A percentile compares a stretch with the other conserved stretches of the same genome.
These are phyloP conservation scores for Setophaga coronata DNA, from an alignment of 2,113 vertebrate species.

Conservation along the genomic window DNA sequence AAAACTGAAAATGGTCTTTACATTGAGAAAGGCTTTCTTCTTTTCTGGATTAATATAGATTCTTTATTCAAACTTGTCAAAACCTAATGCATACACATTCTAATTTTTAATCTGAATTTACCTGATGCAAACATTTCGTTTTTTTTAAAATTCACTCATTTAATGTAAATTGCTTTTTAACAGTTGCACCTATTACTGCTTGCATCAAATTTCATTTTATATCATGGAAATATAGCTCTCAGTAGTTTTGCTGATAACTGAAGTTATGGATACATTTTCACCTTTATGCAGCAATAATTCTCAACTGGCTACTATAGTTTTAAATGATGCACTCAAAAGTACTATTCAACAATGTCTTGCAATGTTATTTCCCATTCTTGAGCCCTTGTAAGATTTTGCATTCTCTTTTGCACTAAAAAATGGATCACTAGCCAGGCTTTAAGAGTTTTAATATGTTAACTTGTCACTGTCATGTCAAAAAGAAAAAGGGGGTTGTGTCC, in stretches of 20 bases:
- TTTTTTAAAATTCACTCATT: neutral
- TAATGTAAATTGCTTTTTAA: neutral
- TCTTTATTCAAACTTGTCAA: neutral
- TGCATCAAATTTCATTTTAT: neutral
- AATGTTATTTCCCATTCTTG: neutral
- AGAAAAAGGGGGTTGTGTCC: neutral
- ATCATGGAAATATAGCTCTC: neutral
- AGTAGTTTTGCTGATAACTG: neutral
- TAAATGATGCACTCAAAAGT: neutral
- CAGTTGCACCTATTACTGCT: neutral
- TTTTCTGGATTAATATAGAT: neutral
- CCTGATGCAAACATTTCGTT: neutral
- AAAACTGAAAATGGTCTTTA: constrained; percentile 10
- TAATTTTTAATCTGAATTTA: neutral
- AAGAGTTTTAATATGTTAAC: neutral
- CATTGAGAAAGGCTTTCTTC: neutral
- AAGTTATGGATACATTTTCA: neutral
- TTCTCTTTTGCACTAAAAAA: neutral
- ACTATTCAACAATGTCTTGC: neutral
- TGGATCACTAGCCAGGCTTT: neutral
- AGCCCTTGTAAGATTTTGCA: neutral
- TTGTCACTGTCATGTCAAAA: neutral
- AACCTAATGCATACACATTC: neutral
- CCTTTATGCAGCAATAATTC: neutral
- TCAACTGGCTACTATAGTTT: neutral